Base-by-base conservation (phyloP, 2,797 vertebrate species). In the Gobionotothen gibberifrons region DNA sequence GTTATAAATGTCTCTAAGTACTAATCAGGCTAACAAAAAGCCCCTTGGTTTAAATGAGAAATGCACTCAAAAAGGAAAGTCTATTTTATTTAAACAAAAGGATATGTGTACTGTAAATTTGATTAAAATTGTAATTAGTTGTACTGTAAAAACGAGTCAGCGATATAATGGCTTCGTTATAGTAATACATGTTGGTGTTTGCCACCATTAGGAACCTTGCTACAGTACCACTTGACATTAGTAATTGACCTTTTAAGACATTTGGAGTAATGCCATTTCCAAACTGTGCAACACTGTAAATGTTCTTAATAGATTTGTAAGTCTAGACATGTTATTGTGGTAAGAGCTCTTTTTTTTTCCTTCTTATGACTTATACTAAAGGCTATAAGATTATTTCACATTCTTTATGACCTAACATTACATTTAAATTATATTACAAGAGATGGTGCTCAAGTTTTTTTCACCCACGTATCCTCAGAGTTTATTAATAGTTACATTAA, bases 221-320 rank as follows among this genome's bases (percentile, higher is more conserved):
- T 71, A 52, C n/a, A n/a, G n/a, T n/a, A n/a, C 47, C 62, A 70
- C 53, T 78, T 86, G 77, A 84, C 76, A 86, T 90, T 89, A 79
- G 19, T 79, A 65, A 81, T 49, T 56, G 69, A 75, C 83, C 67
- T 76, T 76, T 76, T 32, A 67, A 80, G 61, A 72, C 78, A 81
- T 86, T 84, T 69, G 65, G 32, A 87, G 75, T 69, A 80, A 65
- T 87, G 84, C 63, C 44, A 85, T 89, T 77, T 81, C 62, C 59
- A 66, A 82, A 79, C 58, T 54, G 69, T 63, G 60, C 58, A 53
- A 52, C 62, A n/a, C 56, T 79, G 47, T n/a, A 49, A 74, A 75
- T 60, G 58, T 69, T 62, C 58, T 51, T 42, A 59, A 74, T 74
- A 62, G 71, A 83, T 80, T 72, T 72, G 26, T 22, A 69, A 56